Evolutionary conservation across 1,140 invertebrate genomes (phyloP).

Genomic region (Dreissena rostriformis): DNA sequence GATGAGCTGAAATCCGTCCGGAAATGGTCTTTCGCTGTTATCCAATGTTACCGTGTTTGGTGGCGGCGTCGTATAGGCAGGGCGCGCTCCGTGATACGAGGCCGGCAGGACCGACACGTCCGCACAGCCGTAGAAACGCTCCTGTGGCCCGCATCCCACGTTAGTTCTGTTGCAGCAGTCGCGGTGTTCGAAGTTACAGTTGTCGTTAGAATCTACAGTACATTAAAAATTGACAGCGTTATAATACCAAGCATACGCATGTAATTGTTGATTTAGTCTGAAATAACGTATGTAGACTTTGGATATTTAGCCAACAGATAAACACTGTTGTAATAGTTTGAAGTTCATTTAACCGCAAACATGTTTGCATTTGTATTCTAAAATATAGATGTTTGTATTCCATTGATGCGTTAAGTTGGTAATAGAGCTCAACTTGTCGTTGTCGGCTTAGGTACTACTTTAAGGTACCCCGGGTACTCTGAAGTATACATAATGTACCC

Average conservation of each 20-base stretch:
- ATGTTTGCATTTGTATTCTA: background rate
- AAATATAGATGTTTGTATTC: background rate
- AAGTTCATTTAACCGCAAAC: background rate
- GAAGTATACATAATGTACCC: no score
- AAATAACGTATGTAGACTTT: background rate
- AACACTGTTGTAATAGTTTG: background rate
- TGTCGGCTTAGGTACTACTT: no score
- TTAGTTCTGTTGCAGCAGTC: constrained; percentile 26
- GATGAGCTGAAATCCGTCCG: no score
- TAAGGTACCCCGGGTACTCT: no score
- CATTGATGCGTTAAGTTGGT: no score
- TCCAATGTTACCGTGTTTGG: no score
- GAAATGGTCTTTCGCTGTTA: no score
- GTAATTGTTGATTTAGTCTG: background rate
- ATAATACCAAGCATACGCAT: no score
- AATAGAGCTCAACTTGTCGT: no score
- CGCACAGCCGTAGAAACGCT: constrained; percentile 72
- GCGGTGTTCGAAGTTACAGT: constrained; percentile 23
- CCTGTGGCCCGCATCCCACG: constrained; percentile 66
- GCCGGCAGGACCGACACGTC: constrained; percentile 62
- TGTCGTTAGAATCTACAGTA: constrained; percentile 14
- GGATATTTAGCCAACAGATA: background rate
- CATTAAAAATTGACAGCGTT: no score
- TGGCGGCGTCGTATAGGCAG: no score
- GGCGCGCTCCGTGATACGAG: background rate